phyloP scores from a whole-genome alignment of 1,140 invertebrate species.

The Aphaenogaster ashmeadi region DNA sequence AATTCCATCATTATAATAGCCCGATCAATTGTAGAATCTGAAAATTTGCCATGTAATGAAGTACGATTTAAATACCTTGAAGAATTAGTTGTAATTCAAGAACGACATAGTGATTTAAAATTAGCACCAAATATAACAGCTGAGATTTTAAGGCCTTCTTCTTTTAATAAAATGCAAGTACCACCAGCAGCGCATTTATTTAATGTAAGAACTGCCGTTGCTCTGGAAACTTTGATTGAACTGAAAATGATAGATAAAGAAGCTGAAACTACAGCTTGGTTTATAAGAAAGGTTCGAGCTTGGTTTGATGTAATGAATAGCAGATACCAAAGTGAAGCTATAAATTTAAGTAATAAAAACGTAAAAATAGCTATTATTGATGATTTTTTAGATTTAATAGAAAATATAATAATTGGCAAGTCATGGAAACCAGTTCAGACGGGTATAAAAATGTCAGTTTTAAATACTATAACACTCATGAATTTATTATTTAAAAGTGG shows the following conservation, averaged over 20 bases:
- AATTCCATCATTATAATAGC: constrained; percentile 4
- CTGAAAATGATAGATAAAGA: neutral
- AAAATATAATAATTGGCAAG: neutral
- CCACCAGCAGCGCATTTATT: neutral
- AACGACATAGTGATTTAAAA: neutral
- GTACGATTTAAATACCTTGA: constrained; percentile 1
- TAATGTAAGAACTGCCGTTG: neutral
- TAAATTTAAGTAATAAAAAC: neutral
- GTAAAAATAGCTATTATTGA: neutral
- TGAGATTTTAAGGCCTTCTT: neutral
- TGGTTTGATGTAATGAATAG: constrained; percentile 6
- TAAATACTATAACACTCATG: neutral
- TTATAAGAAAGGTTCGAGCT: neutral
- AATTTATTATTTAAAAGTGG: neutral
- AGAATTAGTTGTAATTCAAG: neutral
- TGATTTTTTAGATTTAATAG: constrained; percentile 11
- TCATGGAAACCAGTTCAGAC: constrained; percentile 5
- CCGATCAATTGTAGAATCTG: neutral
- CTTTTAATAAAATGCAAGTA: neutral
- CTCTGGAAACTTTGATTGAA: neutral
- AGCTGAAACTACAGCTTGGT: constrained; percentile 4
- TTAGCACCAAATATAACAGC: neutral
- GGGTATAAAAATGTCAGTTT: constrained; percentile 6
- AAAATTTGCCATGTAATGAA: constrained; percentile 9
- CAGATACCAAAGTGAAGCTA: neutral